Evolutionary conservation across 30 jellyfish, hydroid and myxozoan species (phyloP).

Genomic region (Cassiopea andromeda): DNA sequence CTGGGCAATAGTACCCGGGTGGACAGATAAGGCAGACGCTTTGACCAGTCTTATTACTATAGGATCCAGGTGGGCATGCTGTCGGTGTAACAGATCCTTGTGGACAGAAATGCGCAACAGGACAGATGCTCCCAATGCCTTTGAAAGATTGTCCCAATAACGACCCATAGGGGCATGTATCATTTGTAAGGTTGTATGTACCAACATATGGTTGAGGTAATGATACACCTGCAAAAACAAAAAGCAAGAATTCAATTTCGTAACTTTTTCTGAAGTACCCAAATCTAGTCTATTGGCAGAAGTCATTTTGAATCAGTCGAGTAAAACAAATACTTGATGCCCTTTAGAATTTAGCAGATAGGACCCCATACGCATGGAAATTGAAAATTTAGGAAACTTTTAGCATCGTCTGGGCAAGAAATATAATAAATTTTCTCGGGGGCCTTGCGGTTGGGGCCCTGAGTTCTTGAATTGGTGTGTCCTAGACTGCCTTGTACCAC

Average conservation of each 20-base stretch:
- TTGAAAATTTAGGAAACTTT: too few species aligned
- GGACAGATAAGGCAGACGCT: slow-evolving; percentile 88
- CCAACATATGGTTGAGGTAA: slow-evolving; percentile 81
- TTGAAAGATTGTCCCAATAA: slow-evolving; percentile 87
- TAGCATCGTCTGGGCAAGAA: too few species aligned
- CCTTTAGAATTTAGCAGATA: too few species aligned
- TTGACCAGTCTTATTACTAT: slow-evolving; percentile 86
- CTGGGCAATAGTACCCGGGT: slow-evolving; percentile 94
- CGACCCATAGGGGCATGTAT: slow-evolving; percentile 90
- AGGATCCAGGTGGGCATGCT: slow-evolving; percentile 87
- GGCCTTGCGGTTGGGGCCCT: too few species aligned
- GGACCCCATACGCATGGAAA: too few species aligned
- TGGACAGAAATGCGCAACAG: slow-evolving; percentile 88
- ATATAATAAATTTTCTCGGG: too few species aligned
- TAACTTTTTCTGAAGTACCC: too few species aligned
- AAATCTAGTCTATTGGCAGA: too few species aligned
- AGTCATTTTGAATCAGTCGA: too few species aligned
- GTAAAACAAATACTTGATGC: too few species aligned
- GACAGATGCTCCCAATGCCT: slow-evolving; percentile 97
- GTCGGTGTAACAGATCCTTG: slow-evolving; percentile 77
- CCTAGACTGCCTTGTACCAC: too few species aligned
- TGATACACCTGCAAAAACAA: slow-evolving; percentile 77
- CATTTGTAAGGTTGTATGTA: slow-evolving; percentile 89
- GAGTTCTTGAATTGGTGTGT: too few species aligned
- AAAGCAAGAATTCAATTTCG: not conserved